A percentile compares a stretch with the other conserved stretches of the same genome.
These are phyloP conservation scores for Tiphia femorata DNA, from an alignment of 2,888 invertebrate species.

Conservation along the genomic window DNA sequence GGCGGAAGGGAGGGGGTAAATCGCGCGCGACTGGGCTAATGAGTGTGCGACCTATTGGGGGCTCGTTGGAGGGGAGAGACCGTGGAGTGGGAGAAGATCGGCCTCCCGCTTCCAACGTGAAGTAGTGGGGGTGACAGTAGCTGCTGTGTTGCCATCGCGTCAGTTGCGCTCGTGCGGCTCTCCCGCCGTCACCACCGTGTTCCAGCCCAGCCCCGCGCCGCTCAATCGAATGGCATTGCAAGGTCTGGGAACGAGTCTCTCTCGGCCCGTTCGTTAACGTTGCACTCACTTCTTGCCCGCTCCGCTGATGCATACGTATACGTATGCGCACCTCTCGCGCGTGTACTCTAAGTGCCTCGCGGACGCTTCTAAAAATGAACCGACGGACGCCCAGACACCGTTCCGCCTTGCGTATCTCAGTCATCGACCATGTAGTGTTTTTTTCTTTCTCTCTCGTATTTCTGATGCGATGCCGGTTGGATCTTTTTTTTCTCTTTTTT, in stretches of 20 bases:
- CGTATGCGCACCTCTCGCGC: no score
- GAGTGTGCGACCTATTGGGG: slow-evolving; percentile 66
- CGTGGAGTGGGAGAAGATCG: slow-evolving; percentile 18
- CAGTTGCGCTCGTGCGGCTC: slow-evolving; percentile 19
- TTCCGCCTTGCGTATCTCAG: no score
- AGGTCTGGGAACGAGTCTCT: slow-evolving; percentile 64
- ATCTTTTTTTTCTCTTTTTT: no score
- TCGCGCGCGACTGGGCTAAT: slow-evolving; percentile 66
- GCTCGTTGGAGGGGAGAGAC: slow-evolving; percentile 24
- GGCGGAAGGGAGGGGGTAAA: slow-evolving; percentile 68
- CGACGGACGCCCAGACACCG: no score
- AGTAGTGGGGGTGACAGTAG: slow-evolving; percentile 32
- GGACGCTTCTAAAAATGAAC: no score
- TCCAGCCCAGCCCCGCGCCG: slow-evolving; percentile 53
- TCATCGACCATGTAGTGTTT: no score
- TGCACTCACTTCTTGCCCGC: slow-evolving; percentile 14
- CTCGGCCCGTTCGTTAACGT: slow-evolving; percentile 62
- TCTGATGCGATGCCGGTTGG: no score
- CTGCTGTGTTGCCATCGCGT: slow-evolving; percentile 76
- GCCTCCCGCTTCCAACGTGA: slow-evolving; percentile 8
- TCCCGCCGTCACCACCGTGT: slow-evolving; percentile 22
- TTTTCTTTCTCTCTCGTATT: no score
- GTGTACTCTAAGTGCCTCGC: no score
- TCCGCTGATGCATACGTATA: no score
- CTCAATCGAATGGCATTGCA: slow-evolving; percentile 62